Evolutionary conservation across 2,113 vertebrate species (phyloP).

Genomic region (Mandrillus leucophaeus): DNA sequence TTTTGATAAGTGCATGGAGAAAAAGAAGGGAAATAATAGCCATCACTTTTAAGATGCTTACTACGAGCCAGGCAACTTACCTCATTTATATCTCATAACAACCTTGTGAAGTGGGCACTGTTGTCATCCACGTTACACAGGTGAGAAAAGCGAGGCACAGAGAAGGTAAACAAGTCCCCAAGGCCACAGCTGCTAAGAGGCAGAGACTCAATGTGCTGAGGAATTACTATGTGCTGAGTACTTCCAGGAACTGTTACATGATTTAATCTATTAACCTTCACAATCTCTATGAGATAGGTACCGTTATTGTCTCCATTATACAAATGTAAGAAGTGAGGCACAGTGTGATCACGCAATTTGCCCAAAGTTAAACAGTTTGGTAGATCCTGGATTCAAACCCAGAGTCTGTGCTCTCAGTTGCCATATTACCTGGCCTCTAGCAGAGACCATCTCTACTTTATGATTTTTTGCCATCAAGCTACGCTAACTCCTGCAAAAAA

Average conservation of each 20-base stretch:
- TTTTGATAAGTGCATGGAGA: not conserved
- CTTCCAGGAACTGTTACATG: not conserved
- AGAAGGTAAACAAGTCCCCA: not conserved
- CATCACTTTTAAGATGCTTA: not conserved
- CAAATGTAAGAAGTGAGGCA: not conserved
- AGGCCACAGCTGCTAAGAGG: not conserved
- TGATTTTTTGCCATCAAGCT: not conserved
- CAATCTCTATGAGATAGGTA: not conserved
- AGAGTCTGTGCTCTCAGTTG: not conserved
- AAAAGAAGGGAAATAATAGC: not conserved
- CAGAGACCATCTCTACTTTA: not conserved
- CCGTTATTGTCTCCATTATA: not conserved
- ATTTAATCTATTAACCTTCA: not conserved
- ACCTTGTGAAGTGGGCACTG: not conserved
- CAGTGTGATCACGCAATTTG: not conserved
- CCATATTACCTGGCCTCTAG: not conserved
- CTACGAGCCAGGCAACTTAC: not conserved
- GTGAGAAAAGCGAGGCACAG: not conserved
- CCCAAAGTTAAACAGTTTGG: not conserved
- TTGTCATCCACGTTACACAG: not conserved
- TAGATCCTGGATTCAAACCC: not conserved
- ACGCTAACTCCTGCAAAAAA: not conserved
- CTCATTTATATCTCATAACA: not conserved
- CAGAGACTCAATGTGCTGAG: not conserved
- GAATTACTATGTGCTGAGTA: not conserved